These are phyloP conservation scores for Tachina fera DNA, from an alignment of 2,888 invertebrate species.

Conservation along the genomic window DNA sequence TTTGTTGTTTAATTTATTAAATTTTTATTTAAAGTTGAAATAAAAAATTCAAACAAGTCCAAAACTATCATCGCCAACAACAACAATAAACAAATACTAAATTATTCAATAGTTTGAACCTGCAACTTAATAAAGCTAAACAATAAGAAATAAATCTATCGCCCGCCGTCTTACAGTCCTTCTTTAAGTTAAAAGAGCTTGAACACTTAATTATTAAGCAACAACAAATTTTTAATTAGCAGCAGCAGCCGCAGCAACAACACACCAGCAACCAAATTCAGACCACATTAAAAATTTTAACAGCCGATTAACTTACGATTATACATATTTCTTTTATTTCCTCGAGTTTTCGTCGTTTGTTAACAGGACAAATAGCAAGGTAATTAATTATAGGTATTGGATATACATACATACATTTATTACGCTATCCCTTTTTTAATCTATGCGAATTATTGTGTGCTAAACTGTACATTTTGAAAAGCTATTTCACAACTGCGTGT, in stretches of 20 bases:
- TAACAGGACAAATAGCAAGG: slow-evolving; percentile 16
- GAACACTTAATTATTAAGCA: slow-evolving; percentile 31
- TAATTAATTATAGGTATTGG: neutral
- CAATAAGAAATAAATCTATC: neutral
- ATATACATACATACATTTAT: too few relatives aligned
- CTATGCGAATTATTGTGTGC: too few relatives aligned
- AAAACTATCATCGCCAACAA: slow-evolving; percentile 14
- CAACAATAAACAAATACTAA: neutral
- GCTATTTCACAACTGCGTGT: too few relatives aligned
- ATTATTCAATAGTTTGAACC: slow-evolving; percentile 11
- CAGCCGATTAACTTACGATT: neutral
- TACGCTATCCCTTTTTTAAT: too few relatives aligned
- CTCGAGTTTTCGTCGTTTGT: slow-evolving; percentile 6
- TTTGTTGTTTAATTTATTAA: slow-evolving; percentile 23
- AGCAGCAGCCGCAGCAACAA: slow-evolving; percentile 11
- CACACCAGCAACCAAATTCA: neutral
- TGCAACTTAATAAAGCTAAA: slow-evolving; percentile 26
- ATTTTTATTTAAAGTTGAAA: slow-evolving; percentile 46
- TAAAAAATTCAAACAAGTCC: neutral
- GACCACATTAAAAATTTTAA: neutral
- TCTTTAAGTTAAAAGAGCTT: slow-evolving; percentile 22
- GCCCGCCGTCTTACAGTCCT: slow-evolving; percentile 62
- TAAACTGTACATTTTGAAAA: too few relatives aligned
- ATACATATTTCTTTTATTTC: neutral
- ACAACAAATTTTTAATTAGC: slow-evolving; percentile 10